phyloP scores from a whole-genome alignment of 64 coral and sea anemone species.

The Porites australiensis region DNA sequence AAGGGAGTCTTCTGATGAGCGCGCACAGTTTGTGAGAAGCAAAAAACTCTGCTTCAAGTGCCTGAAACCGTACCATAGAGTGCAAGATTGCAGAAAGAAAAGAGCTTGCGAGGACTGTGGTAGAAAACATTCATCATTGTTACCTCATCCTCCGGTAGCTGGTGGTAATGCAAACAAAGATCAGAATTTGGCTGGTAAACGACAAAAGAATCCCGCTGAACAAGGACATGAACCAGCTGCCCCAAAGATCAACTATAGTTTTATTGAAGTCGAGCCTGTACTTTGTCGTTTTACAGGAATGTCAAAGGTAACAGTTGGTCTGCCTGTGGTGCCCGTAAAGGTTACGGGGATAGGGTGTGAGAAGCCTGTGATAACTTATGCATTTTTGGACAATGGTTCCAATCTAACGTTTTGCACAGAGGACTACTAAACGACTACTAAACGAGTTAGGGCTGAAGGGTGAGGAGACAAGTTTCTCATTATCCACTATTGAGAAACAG shows the following conservation, averaged over 20 bases:
- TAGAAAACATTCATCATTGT: too few species aligned
- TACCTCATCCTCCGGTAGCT: too few species aligned
- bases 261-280: conserved; percentile 25
- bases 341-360: conserved; percentile 31
- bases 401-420: conserved; percentile 74
- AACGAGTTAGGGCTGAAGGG: conserved; percentile 24
- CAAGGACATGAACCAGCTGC: not conserved
- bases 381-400: conserved; percentile 65
- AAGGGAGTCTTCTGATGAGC: too few species aligned
- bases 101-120: too few species aligned
- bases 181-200: not conserved
- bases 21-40: not conserved
- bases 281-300: not conserved
- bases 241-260: conserved; percentile 23
- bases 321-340: conserved; percentile 63
- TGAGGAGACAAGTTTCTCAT: conserved; percentile 5
- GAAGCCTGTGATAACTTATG: conserved; percentile 31
- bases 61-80: too few species aligned
- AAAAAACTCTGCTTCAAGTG: too few species aligned
- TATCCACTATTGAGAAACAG: conserved; percentile 56
- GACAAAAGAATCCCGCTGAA: not conserved
- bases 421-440: conserved; percentile 6
- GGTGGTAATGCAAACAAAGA: too few species aligned
- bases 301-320: not conserved
- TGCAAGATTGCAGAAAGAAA: too few species aligned